Conservation (phyloP, 2,888 invertebrate species). For the Sarcophaga caerulescens region DNA sequence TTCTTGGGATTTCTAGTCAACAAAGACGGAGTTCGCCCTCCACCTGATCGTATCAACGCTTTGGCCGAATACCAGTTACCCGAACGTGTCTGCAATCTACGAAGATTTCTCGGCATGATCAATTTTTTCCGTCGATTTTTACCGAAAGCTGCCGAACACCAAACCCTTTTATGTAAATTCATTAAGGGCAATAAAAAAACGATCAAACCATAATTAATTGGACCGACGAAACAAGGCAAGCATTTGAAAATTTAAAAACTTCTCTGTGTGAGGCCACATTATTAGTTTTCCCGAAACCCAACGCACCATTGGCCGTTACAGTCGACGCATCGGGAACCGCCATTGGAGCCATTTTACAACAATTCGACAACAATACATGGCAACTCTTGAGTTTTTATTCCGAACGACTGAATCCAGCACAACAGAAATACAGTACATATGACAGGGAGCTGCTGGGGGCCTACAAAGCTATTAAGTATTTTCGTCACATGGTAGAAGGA, state of each 20-base stretch:
- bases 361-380: slow-evolving; percentile 34
- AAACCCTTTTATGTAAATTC: neutral
- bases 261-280: neutral
- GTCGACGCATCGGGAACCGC: slow-evolving; percentile 32
- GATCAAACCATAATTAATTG: neutral
- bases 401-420: no score
- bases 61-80: slow-evolving; percentile 63
- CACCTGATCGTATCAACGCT: slow-evolving; percentile 56
- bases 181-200: neutral
- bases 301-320: slow-evolving; percentile 13
- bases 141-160: neutral
- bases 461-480: no score
- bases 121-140: neutral
- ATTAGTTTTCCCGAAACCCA: slow-evolving; percentile 32
- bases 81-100: neutral
- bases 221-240: neutral
- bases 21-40: slow-evolving; percentile 49
- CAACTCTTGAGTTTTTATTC: no score
- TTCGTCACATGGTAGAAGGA: no score
- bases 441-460: no score
- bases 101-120: slow-evolving; percentile 4
- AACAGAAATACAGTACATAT: no score
- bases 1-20: slow-evolving; percentile 64
- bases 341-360: slow-evolving; percentile 40
- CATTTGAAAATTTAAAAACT: neutral